Evolutionary conservation across 2,113 vertebrate genomes (phyloP), one percentile per base, ranked within the genome.

Genomic region (Channa maculata): DNA sequence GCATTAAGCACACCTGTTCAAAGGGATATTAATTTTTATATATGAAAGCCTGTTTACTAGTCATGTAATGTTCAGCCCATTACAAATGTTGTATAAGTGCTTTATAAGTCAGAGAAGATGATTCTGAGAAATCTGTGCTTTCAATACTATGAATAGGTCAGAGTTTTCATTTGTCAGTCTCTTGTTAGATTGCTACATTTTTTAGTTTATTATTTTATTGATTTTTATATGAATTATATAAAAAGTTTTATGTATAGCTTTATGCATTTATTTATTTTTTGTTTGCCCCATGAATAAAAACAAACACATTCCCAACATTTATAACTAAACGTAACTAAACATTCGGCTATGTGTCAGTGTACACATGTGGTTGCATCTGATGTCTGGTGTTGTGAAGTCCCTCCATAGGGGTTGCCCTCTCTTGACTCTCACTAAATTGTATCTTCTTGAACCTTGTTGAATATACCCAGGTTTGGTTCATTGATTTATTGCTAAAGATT

Each of bases 331-430:
- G 24, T 24, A 24, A 24, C 24, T 24, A 24, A 15, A 68, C 57
- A 65, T 38, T 52, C 46, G 13, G 36, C 9, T 33, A 1, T 3
- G 3, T 62, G 59, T 71, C 44, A 62, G 8, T 45, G 50, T n/a
- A 15, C 53, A 52, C 14, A 54, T 50, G 34, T 13, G 34, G 49
- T n/a, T 51, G 2, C n/a, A 39, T 67, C 65, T 69, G 13, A 58
- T 46, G 62, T 66, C 49, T 70, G 59, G 39, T 41, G 68, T 73
- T 69, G 65, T 69, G 52, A 65, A 79, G 14, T 45, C 36, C 46
- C 51, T 68, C 68, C 3, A 14, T 37, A 61, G 49, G 64, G 4
- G 49, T 39, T 34, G 1, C 5, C 13, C 43, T 60, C 55, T 60
- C 11, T 5, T 10, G 6, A 57, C 14, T 55, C 39, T 50, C 48